Evolutionary conservation across 23 tunicate species (phyloP), one percentile per base, ranked within the genome.

Genomic region (Pegea sp.): DNA sequence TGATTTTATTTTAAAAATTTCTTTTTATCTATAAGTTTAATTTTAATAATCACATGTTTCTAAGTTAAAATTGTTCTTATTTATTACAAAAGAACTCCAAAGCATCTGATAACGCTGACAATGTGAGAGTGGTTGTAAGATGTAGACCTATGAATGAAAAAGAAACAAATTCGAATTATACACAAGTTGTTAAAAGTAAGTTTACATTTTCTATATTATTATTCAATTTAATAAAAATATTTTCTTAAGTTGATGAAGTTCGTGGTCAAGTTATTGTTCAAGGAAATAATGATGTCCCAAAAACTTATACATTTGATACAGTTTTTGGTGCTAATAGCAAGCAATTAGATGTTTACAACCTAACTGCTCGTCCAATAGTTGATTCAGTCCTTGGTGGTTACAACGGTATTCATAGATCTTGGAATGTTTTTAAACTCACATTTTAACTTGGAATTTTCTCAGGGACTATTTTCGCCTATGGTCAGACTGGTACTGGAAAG

Each of bases 401-500:
- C 46, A 89, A 89, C 71, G 98, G 93, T 76, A 43, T 51, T 13
- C 8, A 51, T 51, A 51, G 13, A 51, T 11, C 8, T 18, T 51
- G 22, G 22, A 11, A 18, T 51, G 19, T 20, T 13, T n/a, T 52
- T 19, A 22, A 52, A 20, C 24, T 19, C 21, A 52, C 24, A 19
- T 38, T 16, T 8, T 38, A 38, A 38, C 16, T 38, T 38, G 11
- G 13, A 20, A 0, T 20, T 16, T 54, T 5, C 44, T 19, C 28
- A 74, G 86, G 93, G 0, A 89, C 98, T 11, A 89, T 89, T 25
- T 89, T 89, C 58, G 98, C 98, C 16, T 89, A 89, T 71, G 98
- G 98, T 22, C 98, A 89, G 62, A 89, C 98, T 19, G 98, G 98
- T 19, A 89, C 98, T 7, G 98, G 98, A 2, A 89, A 89, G 51